phyloP scores from a whole-genome alignment of 2,797 vertebrate genomes.

The Gymnopithys bicolor region DNA sequence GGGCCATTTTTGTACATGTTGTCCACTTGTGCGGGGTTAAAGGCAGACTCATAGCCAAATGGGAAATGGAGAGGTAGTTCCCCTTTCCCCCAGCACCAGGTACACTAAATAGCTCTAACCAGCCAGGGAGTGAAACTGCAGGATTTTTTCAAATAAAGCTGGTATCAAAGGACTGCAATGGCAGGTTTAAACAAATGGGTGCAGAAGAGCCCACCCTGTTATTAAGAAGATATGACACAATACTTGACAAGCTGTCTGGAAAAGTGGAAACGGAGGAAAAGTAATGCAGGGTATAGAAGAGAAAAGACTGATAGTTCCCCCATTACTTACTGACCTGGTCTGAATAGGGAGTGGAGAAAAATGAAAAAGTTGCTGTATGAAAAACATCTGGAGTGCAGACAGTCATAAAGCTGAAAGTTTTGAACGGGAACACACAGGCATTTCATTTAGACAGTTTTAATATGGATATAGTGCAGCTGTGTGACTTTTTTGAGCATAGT shows the following conservation, averaged over 20 bases:
- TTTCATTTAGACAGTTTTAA: constrained; percentile 23
- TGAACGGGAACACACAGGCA: not conserved
- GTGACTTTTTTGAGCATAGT: not conserved
- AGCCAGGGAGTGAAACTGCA: not conserved
- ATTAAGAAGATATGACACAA: not conserved
- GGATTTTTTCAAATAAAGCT: not conserved
- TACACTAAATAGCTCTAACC: not conserved
- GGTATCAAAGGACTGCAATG: not conserved
- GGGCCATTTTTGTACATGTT: not conserved
- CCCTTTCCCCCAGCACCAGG: not conserved
- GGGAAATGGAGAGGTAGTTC: not conserved
- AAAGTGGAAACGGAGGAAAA: not conserved
- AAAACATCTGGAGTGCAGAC: constrained; percentile 19
- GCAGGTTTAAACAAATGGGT: not conserved
- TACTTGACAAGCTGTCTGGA: not conserved
- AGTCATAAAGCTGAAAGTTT: not conserved
- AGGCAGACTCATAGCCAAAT: not conserved
- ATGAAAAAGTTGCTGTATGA: not conserved
- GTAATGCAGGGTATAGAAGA: not conserved
- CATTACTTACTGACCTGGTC: not conserved
- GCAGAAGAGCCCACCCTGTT: not conserved
- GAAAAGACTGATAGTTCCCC: not conserved
- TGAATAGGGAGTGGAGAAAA: not conserved
- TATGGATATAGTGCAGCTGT: constrained; percentile 9
- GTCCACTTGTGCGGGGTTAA: not conserved